These are phyloP conservation scores for Eriocheir sinensis DNA, from an alignment of 1,140 invertebrate genomes.

Conservation along the genomic window DNA sequence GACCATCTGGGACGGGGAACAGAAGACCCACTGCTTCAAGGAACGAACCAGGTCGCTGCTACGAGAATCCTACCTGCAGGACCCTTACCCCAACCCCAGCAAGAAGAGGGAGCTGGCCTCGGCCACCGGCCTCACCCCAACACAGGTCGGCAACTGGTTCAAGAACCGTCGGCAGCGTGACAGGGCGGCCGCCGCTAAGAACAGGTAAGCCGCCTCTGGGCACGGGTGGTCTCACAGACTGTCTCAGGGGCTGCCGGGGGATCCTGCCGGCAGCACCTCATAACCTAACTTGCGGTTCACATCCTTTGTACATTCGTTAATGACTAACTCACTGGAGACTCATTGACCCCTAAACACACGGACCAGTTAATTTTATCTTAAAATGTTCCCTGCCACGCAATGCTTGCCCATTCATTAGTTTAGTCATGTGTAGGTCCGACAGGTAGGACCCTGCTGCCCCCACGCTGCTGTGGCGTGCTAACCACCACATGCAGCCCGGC, in stretches of 20 bases:
- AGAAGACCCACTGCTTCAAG: conserved; percentile 99
- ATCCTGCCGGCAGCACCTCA: not conserved
- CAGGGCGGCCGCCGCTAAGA: conserved; percentile 97
- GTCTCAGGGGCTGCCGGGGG: not conserved
- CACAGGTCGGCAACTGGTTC: conserved; percentile 99
- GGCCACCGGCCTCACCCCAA: conserved; percentile 98
- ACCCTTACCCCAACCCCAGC: conserved; percentile 99
- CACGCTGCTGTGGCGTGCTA: not conserved
- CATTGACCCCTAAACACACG: not conserved
- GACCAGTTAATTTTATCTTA: not conserved
- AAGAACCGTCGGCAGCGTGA: conserved; percentile 99
- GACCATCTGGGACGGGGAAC: conserved; percentile 99
- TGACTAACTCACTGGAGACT: not conserved
- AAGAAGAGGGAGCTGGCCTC: conserved; percentile 98
- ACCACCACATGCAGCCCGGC: not conserved
- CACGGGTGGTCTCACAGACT: not conserved
- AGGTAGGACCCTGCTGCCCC: not conserved
- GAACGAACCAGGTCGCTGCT: conserved; percentile 96
- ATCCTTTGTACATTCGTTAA: not conserved
- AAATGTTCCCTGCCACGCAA: not conserved
- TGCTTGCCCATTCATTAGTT: not conserved
- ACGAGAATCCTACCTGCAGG: conserved; percentile 99
- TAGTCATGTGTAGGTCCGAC: not conserved
- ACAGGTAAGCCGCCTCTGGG: conserved; percentile 76
- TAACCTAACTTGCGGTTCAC: not conserved